Evolutionary conservation across 2,113 vertebrate species (phyloP).

Genomic region (Patagioenas fasciata): DNA sequence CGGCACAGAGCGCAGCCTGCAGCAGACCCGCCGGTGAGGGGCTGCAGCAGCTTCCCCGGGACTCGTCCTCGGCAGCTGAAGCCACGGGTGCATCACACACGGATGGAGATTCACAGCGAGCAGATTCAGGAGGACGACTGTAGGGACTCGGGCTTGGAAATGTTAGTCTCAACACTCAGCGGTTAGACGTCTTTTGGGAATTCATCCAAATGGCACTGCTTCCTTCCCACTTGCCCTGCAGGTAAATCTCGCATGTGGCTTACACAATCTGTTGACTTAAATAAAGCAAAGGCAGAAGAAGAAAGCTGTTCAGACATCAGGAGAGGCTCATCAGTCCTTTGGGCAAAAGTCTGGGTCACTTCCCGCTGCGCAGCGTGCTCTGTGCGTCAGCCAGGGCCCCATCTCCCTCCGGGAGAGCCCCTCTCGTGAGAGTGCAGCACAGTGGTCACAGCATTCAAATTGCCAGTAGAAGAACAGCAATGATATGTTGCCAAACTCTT

Average conservation of each 20-base stretch:
- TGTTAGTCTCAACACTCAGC: not conserved
- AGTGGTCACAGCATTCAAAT: not conserved
- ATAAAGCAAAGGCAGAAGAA: conserved; percentile 48
- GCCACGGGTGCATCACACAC: accelerated
- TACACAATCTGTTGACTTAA: conserved; percentile 65
- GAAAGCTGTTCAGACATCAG: conserved; percentile 55
- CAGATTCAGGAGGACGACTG: not conserved
- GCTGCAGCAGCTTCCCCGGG: not conserved
- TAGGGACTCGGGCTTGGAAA: not conserved
- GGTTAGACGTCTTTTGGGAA: conserved; percentile 34
- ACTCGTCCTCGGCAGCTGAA: not conserved
- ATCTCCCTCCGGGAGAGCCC: accelerated
- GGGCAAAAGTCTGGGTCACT: conserved; percentile 41
- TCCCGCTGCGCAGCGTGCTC: not conserved
- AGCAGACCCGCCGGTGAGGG: not conserved
- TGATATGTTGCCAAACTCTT: not conserved
- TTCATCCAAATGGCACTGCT: conserved; percentile 51
- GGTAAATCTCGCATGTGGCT: conserved; percentile 62
- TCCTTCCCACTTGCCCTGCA: conserved; percentile 55
- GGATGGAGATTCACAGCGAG: not conserved
- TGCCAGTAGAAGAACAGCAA: not conserved
- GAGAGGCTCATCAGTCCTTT: conserved; percentile 48
- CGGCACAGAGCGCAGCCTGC: not conserved
- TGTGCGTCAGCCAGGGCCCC: not conserved
- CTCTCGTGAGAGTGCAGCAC: not conserved